Base-by-base conservation (phyloP, 1,140 invertebrate species). In the Helicoverpa zea region DNA sequence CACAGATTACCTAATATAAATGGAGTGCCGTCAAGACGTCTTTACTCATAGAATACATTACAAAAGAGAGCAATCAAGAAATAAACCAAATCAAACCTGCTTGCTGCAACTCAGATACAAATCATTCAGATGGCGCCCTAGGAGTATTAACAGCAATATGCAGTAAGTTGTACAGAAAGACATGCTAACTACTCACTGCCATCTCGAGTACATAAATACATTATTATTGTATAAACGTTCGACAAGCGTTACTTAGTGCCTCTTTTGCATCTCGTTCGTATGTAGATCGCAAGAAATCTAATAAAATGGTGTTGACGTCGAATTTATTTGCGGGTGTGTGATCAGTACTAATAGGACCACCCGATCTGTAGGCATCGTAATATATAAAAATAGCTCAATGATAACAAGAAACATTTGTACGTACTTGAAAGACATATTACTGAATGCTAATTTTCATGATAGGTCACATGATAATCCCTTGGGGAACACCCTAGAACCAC, bases 141-240 rank as follows among this genome's bases (percentile, higher is more conserved):
- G 35, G 35, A 43, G 12, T 47, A 49, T 68, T 68, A 68, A 49
- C 49, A 49, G 49, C 64, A 68, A 16, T 12, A 68, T 11, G n/a
- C 7, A 49, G 64, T 68, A 23, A 68, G 16, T 68, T 49, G 1
- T 49, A 68, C 43, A n/a, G 43, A 68, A 10, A 68, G 35, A 43
- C 16, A 49, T 68, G 47, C 43, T 51, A 68, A 68, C 64, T 49
- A 68, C 35, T 68, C 64, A 49, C 47, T 43, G 64, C 49, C 64
- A 11, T n/a, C 18, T 49, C 35, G 4, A 68, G n/a, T 49, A n/a
- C 43, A 16, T 16, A 49, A 68, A 68, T 49, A 49, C 64, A 49
- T 68, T 68, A 68, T 68, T 68, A 68, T 68, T 49, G 64, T 43
- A 68, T 49, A 43, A 49, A 18, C 18, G 43, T 68, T 68, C 43